Conservation (phyloP, 2,113 vertebrate genomes). For the Baryphthengus martii region DNA sequence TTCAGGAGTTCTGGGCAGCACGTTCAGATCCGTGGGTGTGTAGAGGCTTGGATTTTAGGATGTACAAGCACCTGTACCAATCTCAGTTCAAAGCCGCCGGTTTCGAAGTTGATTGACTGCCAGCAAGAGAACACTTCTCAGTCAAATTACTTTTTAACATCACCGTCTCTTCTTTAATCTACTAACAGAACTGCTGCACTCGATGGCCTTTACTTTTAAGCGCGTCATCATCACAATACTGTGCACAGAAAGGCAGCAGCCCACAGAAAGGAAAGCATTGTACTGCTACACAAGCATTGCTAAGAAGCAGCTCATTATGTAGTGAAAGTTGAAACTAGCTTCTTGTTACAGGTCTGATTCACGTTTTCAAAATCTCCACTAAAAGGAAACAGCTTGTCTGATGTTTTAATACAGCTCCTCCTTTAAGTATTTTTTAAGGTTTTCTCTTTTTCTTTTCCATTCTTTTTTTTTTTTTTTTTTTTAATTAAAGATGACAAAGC, state of each 20-base stretch:
- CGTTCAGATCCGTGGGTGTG: not conserved
- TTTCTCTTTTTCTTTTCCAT: too few species aligned
- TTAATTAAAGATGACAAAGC: not conserved
- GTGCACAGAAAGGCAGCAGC: not conserved
- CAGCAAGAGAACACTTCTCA: not conserved
- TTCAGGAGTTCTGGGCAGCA: not conserved
- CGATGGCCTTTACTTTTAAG: not conserved
- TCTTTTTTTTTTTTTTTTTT: accelerated
- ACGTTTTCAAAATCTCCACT: not conserved
- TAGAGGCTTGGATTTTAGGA: not conserved
- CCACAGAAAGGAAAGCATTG: not conserved
- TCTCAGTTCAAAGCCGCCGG: not conserved
- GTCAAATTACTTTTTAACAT: not conserved
- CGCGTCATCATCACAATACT: not conserved
- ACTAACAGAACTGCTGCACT: not conserved
- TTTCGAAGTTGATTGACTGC: not conserved
- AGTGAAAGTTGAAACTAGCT: not conserved
- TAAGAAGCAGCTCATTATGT: not conserved
- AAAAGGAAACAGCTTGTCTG: not conserved
- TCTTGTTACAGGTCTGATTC: not conserved
- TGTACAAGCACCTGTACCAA: not conserved
- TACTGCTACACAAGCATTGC: not conserved
- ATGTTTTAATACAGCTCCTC: not conserved
- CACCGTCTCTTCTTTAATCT: not conserved
- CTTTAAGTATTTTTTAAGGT: not conserved